phyloP scores from a whole-genome alignment of 2,797 vertebrate genomes.

The Acrossocheilus wenchowensis region DNA sequence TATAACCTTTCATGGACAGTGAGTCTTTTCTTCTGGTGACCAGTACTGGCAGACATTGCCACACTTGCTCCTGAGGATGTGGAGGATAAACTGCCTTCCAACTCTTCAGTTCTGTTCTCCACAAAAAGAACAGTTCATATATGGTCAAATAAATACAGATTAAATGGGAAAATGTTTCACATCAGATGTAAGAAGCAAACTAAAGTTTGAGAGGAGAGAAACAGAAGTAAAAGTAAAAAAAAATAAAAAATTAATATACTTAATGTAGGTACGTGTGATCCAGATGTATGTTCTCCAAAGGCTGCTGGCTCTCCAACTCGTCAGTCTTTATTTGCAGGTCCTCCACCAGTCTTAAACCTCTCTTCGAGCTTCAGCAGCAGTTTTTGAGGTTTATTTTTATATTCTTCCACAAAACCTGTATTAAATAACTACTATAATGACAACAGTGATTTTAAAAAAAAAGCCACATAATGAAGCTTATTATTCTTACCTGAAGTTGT shows the following conservation, averaged over 20 bases:
- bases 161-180: slow-evolving; percentile 14
- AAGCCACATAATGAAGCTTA: slow-evolving; percentile 2
- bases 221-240: neutral
- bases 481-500: slow-evolving; percentile 14
- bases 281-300: neutral
- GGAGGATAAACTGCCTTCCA: neutral
- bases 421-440: neutral
- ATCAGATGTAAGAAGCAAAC: slow-evolving; percentile 13
- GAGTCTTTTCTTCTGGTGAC: slow-evolving; percentile 17
- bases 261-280: slow-evolving; percentile 6
- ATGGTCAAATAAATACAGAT: slow-evolving; percentile 25
- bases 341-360: slow-evolving; percentile 23
- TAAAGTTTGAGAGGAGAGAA: slow-evolving; percentile 24
- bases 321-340: slow-evolving; percentile 36
- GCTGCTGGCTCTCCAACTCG: neutral
- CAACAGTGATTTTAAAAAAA: neutral
- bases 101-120: slow-evolving; percentile 9
- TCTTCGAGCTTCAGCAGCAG: slow-evolving; percentile 19
- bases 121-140: slow-evolving; percentile 24
- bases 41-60: slow-evolving; percentile 8
- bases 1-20: slow-evolving; percentile 15
- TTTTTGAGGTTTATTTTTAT: slow-evolving; percentile 20
- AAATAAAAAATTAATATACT: neutral
- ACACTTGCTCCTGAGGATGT: slow-evolving; percentile 3
- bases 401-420: slow-evolving; percentile 1